Percentiles rank a stretch among this genome's conserved stretches.
These are phyloP conservation scores for Spilarctia lutea DNA, from an alignment of 2,888 invertebrate species.

Conservation along the genomic window DNA sequence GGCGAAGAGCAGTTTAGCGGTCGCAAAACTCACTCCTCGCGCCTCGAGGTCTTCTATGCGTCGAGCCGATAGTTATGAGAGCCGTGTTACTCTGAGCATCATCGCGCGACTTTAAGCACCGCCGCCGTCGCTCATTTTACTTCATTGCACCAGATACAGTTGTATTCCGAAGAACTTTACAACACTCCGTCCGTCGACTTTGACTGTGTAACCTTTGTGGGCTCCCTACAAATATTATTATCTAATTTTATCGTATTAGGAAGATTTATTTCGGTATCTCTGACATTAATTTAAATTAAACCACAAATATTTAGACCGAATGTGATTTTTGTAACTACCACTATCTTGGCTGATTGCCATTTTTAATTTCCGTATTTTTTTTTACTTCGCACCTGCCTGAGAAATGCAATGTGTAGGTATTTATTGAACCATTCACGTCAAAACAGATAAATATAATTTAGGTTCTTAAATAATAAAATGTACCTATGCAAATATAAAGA, in stretches of 20 bases:
- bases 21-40: no score
- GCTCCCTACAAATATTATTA: no score
- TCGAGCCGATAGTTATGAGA: no score
- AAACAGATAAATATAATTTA: neutral
- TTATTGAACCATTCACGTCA: neutral
- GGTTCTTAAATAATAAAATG: neutral
- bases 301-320: slow-evolving; percentile 1
- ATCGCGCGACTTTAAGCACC: no score
- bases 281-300: neutral
- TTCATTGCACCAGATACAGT: no score
- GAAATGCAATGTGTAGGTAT: neutral
- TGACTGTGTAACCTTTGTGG: no score
- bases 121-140: no score
- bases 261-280: neutral
- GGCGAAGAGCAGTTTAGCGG: no score
- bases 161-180: no score
- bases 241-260: neutral
- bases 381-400: slow-evolving; percentile 11
- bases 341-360: slow-evolving; percentile 11
- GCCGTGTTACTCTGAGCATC: no score
- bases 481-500: neutral
- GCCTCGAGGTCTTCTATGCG: no score
- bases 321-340: neutral
- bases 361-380: slow-evolving; percentile 4
- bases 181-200: no score